These are phyloP conservation scores for Porites evermanni DNA, from an alignment of 92 coral and sea anemone species.

Conservation along the genomic window DNA sequence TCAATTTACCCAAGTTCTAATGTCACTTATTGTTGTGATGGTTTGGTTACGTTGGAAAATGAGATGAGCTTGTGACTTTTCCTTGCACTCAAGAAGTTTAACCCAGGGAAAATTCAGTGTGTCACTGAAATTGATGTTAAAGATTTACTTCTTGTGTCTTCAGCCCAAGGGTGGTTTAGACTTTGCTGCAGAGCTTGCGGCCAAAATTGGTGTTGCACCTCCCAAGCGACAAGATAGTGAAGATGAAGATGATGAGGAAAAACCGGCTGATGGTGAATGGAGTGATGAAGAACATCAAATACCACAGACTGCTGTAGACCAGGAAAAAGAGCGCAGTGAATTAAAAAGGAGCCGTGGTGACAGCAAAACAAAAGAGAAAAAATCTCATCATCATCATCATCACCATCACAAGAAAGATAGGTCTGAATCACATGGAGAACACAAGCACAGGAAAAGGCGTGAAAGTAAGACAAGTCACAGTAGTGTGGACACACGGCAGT, in stretches of 20 bases:
- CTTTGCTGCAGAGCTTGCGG: slow-evolving; percentile 94
- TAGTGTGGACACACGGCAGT: slow-evolving; percentile 63
- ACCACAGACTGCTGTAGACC: slow-evolving; percentile 36
- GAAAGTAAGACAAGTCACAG: slow-evolving; percentile 74
- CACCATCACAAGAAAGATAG: slow-evolving; percentile 79
- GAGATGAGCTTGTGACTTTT: too few relatives aligned
- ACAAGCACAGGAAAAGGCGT: slow-evolving; percentile 75
- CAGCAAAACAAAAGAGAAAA: slow-evolving; percentile 81
- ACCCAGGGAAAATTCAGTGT: too few relatives aligned
- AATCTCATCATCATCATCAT: slow-evolving; percentile 71
- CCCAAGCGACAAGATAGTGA: slow-evolving; percentile 57
- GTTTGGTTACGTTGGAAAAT: too few relatives aligned
- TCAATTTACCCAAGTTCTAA: too few relatives aligned
- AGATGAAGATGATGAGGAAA: slow-evolving; percentile 64
- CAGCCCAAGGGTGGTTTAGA: slow-evolving; percentile 80
- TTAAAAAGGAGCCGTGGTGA: slow-evolving; percentile 69
- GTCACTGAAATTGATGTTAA: background rate
- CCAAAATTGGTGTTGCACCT: slow-evolving; percentile 80
- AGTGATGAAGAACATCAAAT: slow-evolving; percentile 76
- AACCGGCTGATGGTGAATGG: slow-evolving; percentile 68
- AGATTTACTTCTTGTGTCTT: background rate
- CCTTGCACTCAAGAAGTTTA: too few relatives aligned
- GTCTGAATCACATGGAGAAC: slow-evolving; percentile 72
- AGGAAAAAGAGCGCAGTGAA: slow-evolving; percentile 66
- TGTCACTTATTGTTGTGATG: too few relatives aligned